A percentile compares a stretch with the other conserved stretches of the same genome.
Conservation (phyloP, 2,888 invertebrate genomes). For the Pterostichus niger region DNA sequence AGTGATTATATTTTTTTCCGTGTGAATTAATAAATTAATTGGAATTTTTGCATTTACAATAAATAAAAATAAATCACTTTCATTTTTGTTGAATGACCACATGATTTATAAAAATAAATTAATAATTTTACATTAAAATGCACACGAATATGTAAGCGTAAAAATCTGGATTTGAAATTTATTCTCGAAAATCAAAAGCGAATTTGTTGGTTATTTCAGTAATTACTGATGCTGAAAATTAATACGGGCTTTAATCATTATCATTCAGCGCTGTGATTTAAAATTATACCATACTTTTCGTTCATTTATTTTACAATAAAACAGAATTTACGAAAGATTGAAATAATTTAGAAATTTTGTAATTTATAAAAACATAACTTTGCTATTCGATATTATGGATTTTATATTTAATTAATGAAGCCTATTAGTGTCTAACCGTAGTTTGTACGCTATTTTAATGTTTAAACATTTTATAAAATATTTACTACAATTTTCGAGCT, state of each 20-base stretch:
- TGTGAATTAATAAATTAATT: slow-evolving; percentile 6
- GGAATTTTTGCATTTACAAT: neutral
- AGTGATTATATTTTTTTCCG: slow-evolving; percentile 14
- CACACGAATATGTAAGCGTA: slow-evolving; percentile 10
- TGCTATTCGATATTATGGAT: neutral
- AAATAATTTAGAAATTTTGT: too few relatives aligned
- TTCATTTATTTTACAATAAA: too few relatives aligned
- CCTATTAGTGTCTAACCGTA: slow-evolving; percentile 17
- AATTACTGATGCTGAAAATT: neutral
- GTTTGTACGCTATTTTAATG: slow-evolving; percentile 27
- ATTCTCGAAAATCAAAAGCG: slow-evolving; percentile 18
- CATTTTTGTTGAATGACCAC: slow-evolving; percentile 40
- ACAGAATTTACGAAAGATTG: neutral
- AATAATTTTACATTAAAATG: slow-evolving; percentile 34
- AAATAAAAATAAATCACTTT: slow-evolving; percentile 23
- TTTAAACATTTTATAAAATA: slow-evolving; percentile 38
- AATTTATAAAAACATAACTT: too few relatives aligned
- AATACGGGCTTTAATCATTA: too few relatives aligned
- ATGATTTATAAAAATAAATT: slow-evolving; percentile 15
- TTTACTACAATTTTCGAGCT: slow-evolving; percentile 31
- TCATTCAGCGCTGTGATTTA: too few relatives aligned
- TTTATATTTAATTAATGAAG: neutral
- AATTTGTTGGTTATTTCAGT: slow-evolving; percentile 1
- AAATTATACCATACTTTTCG: too few relatives aligned
- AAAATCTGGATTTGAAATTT: slow-evolving; percentile 8